Evolutionary conservation across 2,888 invertebrate species (phyloP), one percentile per base, ranked within the genome.

Genomic region (Stenolophus ochropezus): DNA sequence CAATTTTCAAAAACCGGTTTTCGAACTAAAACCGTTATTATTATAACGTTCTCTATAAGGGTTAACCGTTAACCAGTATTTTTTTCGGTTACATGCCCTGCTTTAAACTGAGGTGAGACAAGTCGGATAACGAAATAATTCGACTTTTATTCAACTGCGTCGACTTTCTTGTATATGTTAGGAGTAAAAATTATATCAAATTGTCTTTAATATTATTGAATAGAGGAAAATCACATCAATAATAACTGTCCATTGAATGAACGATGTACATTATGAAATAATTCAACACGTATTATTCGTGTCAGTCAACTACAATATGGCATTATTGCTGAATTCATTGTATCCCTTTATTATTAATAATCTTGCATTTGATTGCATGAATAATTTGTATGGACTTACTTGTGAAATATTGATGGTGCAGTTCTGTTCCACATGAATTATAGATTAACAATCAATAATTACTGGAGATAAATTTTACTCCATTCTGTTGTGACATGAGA

Each of bases 291-390:
- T 61, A 14, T 61, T 61, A 21, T 25, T 61, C 14, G 14, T 21
- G 14, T 25, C 5, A 25, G 14, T n/a, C 14, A 25, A n/a, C 1
- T 23, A 14, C 23, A 21, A 61, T 11, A 23, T 5, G 14, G 25
- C n/a, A 61, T 61, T 61, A 25, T 61, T n/a, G n/a, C n/a, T n/a
- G n/a, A n/a, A n/a, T 61, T 61, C 11, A 23, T 61, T 61, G 23
- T 61, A 23, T 23, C n/a, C 23, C 5, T 23, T 11, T 61, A 61
- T 61, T 61, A 61, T 25, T 25, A 61, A 61, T 25, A 25, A 23
- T 58, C 20, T n/a, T 61, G 23, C 56, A 21, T 20, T 56, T 56
- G 56, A 56, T 56, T 56, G 21, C 8, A 56, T 11, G 18, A 56
- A 56, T 56, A 20, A 20, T 56, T 56, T 56, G 21, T 14, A 56